These are phyloP conservation scores for Poecile montanus DNA, from an alignment of 2,797 vertebrate species.

Conservation along the genomic window DNA sequence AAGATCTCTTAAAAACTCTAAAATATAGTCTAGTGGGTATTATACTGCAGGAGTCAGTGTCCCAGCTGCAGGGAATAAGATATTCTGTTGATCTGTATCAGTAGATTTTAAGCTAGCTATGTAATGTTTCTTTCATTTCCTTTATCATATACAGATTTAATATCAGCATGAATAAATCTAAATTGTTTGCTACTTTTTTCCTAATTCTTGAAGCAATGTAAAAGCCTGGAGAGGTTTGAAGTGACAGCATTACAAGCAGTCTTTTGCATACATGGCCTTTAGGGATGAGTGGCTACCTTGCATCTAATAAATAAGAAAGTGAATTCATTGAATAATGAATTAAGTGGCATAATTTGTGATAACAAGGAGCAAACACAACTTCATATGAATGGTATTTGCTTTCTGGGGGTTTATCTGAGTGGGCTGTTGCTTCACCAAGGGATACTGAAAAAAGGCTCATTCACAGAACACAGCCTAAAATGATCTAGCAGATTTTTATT, in stretches of 20 bases:
- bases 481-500: constrained; percentile 73
- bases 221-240: constrained; percentile 81
- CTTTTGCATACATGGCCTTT: constrained; percentile 85
- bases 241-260: constrained; percentile 85
- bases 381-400: constrained; percentile 81
- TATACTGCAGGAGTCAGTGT: neutral
- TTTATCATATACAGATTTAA: constrained; percentile 78
- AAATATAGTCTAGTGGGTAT: neutral
- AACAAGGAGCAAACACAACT: constrained; percentile 84
- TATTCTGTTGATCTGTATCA: constrained; percentile 48
- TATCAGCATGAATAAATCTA: constrained; percentile 81
- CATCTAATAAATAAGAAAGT: constrained; percentile 87
- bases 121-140: constrained; percentile 65
- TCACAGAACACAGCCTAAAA: constrained; percentile 78
- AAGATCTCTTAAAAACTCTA: constrained; percentile 33
- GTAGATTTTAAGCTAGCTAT: constrained; percentile 53
- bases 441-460: constrained; percentile 77
- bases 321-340: constrained; percentile 85
- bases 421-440: constrained; percentile 77
- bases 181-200: constrained; percentile 80
- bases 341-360: constrained; percentile 84
- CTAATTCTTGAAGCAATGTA: constrained; percentile 81
- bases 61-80: constrained; percentile 9
- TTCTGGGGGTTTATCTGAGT: constrained; percentile 80
- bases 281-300: constrained; percentile 82